phyloP scores from a whole-genome alignment of 2,888 invertebrate genomes.

The Dendrolimus pini region DNA sequence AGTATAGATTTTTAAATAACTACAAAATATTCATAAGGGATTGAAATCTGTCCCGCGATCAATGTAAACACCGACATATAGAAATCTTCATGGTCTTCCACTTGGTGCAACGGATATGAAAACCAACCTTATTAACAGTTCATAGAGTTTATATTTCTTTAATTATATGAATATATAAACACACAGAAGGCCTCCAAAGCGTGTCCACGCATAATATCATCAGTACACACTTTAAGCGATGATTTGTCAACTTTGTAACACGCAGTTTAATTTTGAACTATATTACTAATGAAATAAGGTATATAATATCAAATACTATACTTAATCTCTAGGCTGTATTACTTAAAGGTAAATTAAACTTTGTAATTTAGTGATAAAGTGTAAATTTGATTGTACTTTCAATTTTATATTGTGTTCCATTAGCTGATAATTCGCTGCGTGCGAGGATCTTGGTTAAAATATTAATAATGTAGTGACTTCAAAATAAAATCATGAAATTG shows the following conservation, averaged over 20 bases:
- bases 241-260: conserved; percentile 60
- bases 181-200: conserved; percentile 38
- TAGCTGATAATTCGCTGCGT: too few species aligned
- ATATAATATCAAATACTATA: background rate
- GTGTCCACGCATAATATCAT: conserved; percentile 72
- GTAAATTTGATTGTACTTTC: background rate
- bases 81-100: too few species aligned
- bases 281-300: background rate
- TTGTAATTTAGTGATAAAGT: background rate
- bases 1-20: too few species aligned
- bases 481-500: too few species aligned
- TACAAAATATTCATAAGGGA: too few species aligned
- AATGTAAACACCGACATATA: too few species aligned
- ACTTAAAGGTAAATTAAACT: background rate
- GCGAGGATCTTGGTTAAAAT: too few species aligned
- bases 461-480: too few species aligned
- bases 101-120: background rate
- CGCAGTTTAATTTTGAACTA: conserved; percentile 19
- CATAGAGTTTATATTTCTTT: background rate
- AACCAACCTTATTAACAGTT: background rate
- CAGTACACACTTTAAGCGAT: conserved; percentile 59
- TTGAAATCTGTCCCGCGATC: too few species aligned
- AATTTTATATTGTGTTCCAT: background rate
- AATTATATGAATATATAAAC: background rate
- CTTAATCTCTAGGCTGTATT: background rate